These are phyloP conservation scores for Drosophila neocordata DNA, from an alignment of 1,140 invertebrate genomes.

Conservation along the genomic window DNA sequence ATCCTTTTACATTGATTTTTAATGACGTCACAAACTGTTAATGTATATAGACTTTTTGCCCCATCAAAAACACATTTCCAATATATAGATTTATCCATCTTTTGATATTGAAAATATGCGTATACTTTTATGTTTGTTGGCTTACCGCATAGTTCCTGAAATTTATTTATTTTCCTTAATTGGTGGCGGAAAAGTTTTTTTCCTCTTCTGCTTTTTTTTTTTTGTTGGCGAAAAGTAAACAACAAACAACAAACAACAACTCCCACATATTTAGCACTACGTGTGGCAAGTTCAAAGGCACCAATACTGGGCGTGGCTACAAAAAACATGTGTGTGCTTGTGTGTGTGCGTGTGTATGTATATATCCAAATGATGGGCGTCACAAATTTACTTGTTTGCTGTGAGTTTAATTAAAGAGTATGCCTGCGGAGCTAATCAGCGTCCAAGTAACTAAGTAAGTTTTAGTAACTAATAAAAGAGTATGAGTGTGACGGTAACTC, in stretches of 20 bases:
- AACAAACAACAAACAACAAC: conserved; percentile 27
- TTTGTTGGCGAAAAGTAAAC: conserved; percentile 40
- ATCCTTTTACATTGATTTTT: not conserved
- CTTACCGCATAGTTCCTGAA: conserved; percentile 21
- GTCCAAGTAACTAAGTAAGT: conserved; percentile 1
- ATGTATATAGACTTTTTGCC: not conserved
- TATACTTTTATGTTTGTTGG: conserved; percentile 39
- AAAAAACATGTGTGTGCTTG: conserved; percentile 22
- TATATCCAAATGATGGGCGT: conserved; percentile 16
- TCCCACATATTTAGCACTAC: conserved; percentile 10
- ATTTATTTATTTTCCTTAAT: conserved; percentile 60
- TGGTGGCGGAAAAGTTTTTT: conserved; percentile 51
- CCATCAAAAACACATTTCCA: not conserved
- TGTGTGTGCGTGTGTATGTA: conserved; percentile 22
- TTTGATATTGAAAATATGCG: conserved; percentile 49
- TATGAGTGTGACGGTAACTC: not conserved
- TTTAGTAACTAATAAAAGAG: not conserved
- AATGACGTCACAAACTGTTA: not conserved
- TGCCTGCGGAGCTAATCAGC: conserved; percentile 15
- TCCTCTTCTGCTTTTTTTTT: conserved; percentile 25
- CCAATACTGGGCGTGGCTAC: conserved; percentile 24
- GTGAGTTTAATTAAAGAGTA: conserved; percentile 36
- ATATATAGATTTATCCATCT: not conserved
- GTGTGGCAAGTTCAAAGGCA: conserved; percentile 51
- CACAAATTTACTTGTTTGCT: conserved; percentile 6